Percentiles rank a stretch among this genome's conserved stretches.
Evolutionary conservation across 2,888 invertebrate species (phyloP).

Genomic region (Hoplodrina ambigua): DNA sequence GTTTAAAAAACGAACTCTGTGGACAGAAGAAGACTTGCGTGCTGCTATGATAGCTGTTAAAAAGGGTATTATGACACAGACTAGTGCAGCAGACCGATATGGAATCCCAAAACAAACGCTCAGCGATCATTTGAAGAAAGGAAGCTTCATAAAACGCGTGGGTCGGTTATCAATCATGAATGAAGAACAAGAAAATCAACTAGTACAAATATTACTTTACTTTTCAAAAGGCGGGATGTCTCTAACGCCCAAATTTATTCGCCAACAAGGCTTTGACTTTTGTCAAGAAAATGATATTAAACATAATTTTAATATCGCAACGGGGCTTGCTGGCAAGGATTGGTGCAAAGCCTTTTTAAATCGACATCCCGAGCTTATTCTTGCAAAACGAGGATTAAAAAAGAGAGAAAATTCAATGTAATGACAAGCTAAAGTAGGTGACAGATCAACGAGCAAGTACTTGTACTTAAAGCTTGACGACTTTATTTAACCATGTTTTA

Average conservation of each 20-base stretch:
- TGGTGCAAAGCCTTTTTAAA: constrained; percentile 23
- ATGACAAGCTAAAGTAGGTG: too few relatives aligned
- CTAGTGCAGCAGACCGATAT: constrained; percentile 9
- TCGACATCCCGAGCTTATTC: constrained; percentile 14
- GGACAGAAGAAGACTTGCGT: constrained; percentile 29
- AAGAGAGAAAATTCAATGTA: neutral
- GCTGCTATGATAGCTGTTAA: constrained; percentile 29
- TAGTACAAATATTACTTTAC: constrained; percentile 10
- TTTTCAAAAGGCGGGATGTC: neutral
- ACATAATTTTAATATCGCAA: constrained; percentile 10
- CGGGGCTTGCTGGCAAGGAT: constrained; percentile 24
- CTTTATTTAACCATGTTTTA: too few relatives aligned
- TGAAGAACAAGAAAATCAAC: constrained; percentile 18
- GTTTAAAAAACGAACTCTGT: neutral
- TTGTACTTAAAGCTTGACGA: too few relatives aligned
- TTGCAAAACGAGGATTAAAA: neutral
- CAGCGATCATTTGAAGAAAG: constrained; percentile 11
- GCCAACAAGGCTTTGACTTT: constrained; percentile 24
- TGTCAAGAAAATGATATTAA: constrained; percentile 21
- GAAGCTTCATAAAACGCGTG: constrained; percentile 10
- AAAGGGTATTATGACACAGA: neutral
- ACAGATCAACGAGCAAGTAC: too few relatives aligned
- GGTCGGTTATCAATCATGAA: constrained; percentile 12
- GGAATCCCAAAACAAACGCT: constrained; percentile 28
- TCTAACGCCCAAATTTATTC: constrained; percentile 16